A percentile compares a stretch with the other conserved stretches of the same genome.
Conservation (phyloP, 1,140 invertebrate genomes). For the Ips nitidus region DNA sequence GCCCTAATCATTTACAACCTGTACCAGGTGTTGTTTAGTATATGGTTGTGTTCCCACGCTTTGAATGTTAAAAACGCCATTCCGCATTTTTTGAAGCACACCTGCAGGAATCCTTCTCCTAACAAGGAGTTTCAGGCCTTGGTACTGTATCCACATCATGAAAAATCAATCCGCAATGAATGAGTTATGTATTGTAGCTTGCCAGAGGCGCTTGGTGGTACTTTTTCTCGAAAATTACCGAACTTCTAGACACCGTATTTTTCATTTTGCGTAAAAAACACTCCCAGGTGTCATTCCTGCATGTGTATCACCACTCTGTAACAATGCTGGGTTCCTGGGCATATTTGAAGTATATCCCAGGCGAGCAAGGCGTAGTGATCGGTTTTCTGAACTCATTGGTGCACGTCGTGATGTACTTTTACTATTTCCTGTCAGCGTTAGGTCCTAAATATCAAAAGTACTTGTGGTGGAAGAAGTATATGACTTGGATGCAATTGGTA, state of each 20-base stretch:
- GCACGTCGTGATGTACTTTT: conserved; percentile 76
- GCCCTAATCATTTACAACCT: conserved; percentile 71
- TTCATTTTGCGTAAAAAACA: conserved; percentile 79
- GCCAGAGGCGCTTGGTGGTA: conserved; percentile 54
- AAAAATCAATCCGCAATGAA: background rate
- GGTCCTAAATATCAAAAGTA: conserved; percentile 70
- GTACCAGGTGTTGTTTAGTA: conserved; percentile 63
- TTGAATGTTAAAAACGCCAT: conserved; percentile 43
- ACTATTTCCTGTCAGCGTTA: conserved; percentile 71
- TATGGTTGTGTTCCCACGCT: conserved; percentile 47
- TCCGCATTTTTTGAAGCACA: conserved; percentile 44
- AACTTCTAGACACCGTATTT: conserved; percentile 75
- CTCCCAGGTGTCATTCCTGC: conserved; percentile 72
- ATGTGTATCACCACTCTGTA: conserved; percentile 69
- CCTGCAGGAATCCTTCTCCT: conserved; percentile 40
- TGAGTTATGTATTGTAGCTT: conserved; percentile 49
- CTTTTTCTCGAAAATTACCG: conserved; percentile 62
- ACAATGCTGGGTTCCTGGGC: conserved; percentile 63
- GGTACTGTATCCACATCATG: conserved; percentile 26
- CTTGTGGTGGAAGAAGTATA: conserved; percentile 82
- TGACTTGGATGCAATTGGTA: conserved; percentile 74
- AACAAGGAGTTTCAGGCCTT: conserved; percentile 41
- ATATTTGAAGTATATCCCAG: conserved; percentile 60
- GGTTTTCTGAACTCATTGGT: conserved; percentile 71
- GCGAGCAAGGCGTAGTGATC: conserved; percentile 61